Evolutionary conservation across 2,888 invertebrate species (phyloP), one percentile per base, ranked within the genome.

Genomic region (Drosophila falleni): DNA sequence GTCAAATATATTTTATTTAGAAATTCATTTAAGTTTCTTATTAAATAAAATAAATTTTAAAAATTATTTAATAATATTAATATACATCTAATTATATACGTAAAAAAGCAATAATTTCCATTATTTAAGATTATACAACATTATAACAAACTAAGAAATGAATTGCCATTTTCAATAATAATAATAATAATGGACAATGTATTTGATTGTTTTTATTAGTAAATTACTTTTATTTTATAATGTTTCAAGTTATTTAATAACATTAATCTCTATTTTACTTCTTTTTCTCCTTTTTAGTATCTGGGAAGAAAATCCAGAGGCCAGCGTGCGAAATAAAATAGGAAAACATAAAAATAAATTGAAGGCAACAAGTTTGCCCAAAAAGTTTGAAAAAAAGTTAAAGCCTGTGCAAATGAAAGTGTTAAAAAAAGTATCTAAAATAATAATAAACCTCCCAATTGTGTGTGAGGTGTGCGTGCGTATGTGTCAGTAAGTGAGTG

Each of bases 371-470:
- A 55, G 10, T 46, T 61, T 56, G 61, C 51, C 23, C 54, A 19
- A 15, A 50, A 58, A 53, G 50, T 26, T 41, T 26, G 58, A 59
- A 33, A n/a, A 53, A 59, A 71, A 39, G 33, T 41, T 41, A 5
- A 51, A 50, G 8, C 29, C 55, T 71, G 73, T 75, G 56, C 33
- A 60, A 76, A 51, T 63, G 10, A 67, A 73, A 76, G 78, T 76
- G 78, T 68, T 74, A 76, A 71, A 49, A 76, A 71, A 53, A 49
- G 35, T 31, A 60, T 31, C 54, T 35, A 53, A 71, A 33, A 50
- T 33, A 55, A 53, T 16, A 65, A 59, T 2, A 66, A 60, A 39
- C 37, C 64, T 55, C 53, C 49, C 59, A 44, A 26, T 41, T 37
- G 31, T 41, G 59, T 60, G 66, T 31, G 61, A 81, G 81, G 58